These are phyloP conservation scores for Mylabris phalerata DNA, from an alignment of 1,140 invertebrate genomes.

Conservation along the genomic window DNA sequence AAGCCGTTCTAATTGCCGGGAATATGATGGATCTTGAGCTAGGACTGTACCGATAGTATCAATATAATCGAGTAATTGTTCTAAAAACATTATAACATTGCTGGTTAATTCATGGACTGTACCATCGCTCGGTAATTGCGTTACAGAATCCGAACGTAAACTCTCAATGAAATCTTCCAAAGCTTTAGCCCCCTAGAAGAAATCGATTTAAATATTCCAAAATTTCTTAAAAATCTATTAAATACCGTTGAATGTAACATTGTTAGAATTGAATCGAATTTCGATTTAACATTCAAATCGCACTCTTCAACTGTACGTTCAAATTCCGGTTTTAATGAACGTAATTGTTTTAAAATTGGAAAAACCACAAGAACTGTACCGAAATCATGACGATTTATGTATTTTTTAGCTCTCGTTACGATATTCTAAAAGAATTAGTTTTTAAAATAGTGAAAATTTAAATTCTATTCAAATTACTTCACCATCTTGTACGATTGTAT, in stretches of 20 bases:
- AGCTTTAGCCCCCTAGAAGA: constrained; percentile 69
- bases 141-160: constrained; percentile 74
- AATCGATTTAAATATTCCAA: background rate
- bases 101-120: constrained; percentile 94
- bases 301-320: constrained; percentile 71
- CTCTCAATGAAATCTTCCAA: constrained; percentile 91
- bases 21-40: constrained; percentile 54
- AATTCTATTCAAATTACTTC: constrained; percentile 50
- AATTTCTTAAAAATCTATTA: constrained; percentile 9
- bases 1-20: constrained; percentile 46
- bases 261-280: constrained; percentile 66
- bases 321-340: constrained; percentile 74
- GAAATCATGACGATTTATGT: constrained; percentile 74
- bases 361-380: constrained; percentile 77
- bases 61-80: constrained; percentile 72
- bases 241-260: constrained; percentile 68
- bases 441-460: too few relatives aligned
- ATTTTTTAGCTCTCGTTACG: constrained; percentile 67
- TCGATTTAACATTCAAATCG: constrained; percentile 60
- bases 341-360: constrained; percentile 77
- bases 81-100: constrained; percentile 83
- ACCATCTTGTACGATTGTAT: constrained; percentile 76
- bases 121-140: constrained; percentile 85
- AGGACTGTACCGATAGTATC: constrained; percentile 64
- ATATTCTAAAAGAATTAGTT: constrained; percentile 53